Evolutionary conservation across 1,140 invertebrate species (phyloP).

Genomic region (Drosophila parvula): DNA sequence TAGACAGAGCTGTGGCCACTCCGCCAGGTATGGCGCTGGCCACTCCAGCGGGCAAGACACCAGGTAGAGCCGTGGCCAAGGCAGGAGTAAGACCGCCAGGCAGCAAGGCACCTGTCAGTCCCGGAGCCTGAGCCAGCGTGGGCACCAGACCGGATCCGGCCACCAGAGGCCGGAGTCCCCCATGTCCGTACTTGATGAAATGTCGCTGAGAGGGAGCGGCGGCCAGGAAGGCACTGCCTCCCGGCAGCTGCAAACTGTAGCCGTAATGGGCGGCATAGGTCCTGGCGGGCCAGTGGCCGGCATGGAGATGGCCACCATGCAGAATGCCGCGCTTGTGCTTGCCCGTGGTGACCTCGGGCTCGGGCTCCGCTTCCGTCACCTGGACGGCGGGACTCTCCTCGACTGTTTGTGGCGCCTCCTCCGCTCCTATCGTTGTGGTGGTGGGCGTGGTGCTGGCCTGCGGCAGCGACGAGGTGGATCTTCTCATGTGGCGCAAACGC

Average conservation of each 20-base stretch:
- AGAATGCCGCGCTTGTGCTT: constrained; percentile 78
- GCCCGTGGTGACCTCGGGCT: constrained; percentile 29
- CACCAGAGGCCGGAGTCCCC: constrained; percentile 41
- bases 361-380: constrained; percentile 18
- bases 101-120: constrained; percentile 21
- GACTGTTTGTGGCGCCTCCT: constrained; percentile 4
- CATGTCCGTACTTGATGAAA: constrained; percentile 39
- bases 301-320: constrained; percentile 33
- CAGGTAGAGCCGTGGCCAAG: constrained; percentile 4
- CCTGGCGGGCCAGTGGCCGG: constrained; percentile 60
- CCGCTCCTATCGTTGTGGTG: constrained; percentile 3
- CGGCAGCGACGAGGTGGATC: constrained; percentile 40
- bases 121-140: constrained; percentile 8
- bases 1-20: constrained; percentile 13
- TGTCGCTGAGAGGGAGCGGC: constrained; percentile 43
- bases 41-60: constrained; percentile 14
- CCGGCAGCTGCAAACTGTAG: constrained; percentile 71
- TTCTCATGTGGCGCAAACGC: constrained; percentile 42
- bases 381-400: constrained; percentile 1
- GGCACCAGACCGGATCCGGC: constrained; percentile 20
- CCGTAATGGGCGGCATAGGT: constrained; percentile 78
- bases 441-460: constrained; percentile 32
- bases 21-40: constrained; percentile 25
- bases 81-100: constrained; percentile 22
- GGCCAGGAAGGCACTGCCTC: constrained; percentile 56